phyloP scores from a whole-genome alignment of 1,140 invertebrate genomes.

The Eumaeus atala region DNA sequence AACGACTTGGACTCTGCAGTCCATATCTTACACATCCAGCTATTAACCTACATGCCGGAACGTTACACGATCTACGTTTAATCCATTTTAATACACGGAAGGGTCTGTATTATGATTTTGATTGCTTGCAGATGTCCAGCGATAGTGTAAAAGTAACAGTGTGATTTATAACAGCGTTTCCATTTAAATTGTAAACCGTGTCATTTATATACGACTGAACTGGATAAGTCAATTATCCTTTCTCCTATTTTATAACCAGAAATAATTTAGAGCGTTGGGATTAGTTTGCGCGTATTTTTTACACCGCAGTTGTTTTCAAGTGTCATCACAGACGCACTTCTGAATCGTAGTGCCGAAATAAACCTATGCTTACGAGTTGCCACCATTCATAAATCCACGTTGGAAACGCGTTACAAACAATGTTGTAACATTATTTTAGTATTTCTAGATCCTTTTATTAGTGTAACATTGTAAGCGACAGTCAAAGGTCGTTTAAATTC shows the following conservation, averaged over 20 bases:
- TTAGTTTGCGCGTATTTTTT: background rate
- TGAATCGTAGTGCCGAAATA: too few relatives aligned
- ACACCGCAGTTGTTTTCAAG: too few relatives aligned
- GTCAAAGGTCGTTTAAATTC: slow-evolving; percentile 36
- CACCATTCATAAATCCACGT: too few relatives aligned
- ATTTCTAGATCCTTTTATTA: background rate
- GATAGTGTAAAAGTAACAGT: background rate
- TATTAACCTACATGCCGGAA: slow-evolving; percentile 55
- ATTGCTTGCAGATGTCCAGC: slow-evolving; percentile 7
- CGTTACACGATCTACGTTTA: slow-evolving; percentile 31
- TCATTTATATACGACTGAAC: slow-evolving; percentile 6
- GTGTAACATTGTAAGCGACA: background rate
- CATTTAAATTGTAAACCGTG: background rate
- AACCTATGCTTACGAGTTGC: too few relatives aligned
- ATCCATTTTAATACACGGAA: slow-evolving; percentile 22
- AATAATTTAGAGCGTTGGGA: background rate
- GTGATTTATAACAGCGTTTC: slow-evolving; percentile 4
- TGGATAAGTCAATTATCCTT: slow-evolving; percentile 10
- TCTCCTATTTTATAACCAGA: background rate
- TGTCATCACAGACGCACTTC: too few relatives aligned
- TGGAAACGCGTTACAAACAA: background rate
- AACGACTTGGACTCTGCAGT: slow-evolving; percentile 28
- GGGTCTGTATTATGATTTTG: slow-evolving; percentile 25
- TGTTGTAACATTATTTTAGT: slow-evolving; percentile 1
- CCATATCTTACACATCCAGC: slow-evolving; percentile 41